Evolutionary conservation across 2,888 invertebrate species (phyloP).

Genomic region (Protonemura montana): DNA sequence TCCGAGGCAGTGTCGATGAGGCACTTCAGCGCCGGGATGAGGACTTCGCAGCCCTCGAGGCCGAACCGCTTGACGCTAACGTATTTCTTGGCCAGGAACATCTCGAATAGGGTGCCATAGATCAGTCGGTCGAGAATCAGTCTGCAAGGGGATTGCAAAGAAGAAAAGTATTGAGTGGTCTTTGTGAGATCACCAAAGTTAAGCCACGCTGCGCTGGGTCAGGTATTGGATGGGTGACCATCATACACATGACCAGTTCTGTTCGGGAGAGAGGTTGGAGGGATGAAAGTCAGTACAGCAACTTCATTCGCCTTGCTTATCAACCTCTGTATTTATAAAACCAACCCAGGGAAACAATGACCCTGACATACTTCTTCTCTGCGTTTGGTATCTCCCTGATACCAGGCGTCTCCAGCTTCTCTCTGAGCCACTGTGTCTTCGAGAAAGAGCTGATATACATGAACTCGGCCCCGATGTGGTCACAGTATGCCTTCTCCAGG

Average conservation of each 20-base stretch:
- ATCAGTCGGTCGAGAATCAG: slow-evolving; percentile 73
- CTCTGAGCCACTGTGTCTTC: slow-evolving; percentile 72
- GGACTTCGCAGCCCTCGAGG: slow-evolving; percentile 78
- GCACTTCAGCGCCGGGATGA: slow-evolving; percentile 79
- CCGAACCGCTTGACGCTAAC: slow-evolving; percentile 83
- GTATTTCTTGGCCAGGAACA: slow-evolving; percentile 80
- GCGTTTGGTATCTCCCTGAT: slow-evolving; percentile 65
- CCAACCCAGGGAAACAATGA: background rate
- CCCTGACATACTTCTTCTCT: slow-evolving; percentile 64
- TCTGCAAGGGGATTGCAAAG: slow-evolving; percentile 14
- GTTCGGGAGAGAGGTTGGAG: too few relatives aligned
- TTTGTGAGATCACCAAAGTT: too few relatives aligned
- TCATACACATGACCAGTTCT: too few relatives aligned
- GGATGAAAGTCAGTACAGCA: too few relatives aligned
- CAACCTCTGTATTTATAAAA: too few relatives aligned
- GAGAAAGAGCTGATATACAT: slow-evolving; percentile 78
- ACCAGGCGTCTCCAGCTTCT: slow-evolving; percentile 73
- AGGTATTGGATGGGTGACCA: too few relatives aligned
- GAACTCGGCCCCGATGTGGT: slow-evolving; percentile 76
- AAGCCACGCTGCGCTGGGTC: too few relatives aligned
- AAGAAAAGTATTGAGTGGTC: too few relatives aligned
- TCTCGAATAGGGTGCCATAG: slow-evolving; percentile 75
- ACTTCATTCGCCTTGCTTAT: too few relatives aligned
- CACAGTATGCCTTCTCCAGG: slow-evolving; percentile 74
- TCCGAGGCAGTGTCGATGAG: slow-evolving; percentile 74